Conservation (phyloP, 2,113 vertebrate genomes). For the Erythrolamprus reginae region DNA sequence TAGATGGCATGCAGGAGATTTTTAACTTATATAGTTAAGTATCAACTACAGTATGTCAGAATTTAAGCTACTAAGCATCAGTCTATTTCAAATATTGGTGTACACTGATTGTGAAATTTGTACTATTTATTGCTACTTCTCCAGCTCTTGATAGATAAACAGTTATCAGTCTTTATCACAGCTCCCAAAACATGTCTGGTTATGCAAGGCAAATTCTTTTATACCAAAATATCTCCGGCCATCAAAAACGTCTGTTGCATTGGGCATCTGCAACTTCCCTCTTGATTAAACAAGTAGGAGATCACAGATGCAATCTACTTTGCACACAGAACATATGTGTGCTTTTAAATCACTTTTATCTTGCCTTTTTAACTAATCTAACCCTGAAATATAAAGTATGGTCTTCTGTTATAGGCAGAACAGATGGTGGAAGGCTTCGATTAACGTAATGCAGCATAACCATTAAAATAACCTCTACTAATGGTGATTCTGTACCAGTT, state of each 20-base stretch:
- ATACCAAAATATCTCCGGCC: slow-evolving; percentile 52
- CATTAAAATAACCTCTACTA: slow-evolving; percentile 72
- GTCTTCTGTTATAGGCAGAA: slow-evolving; percentile 70
- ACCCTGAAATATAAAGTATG: slow-evolving; percentile 79
- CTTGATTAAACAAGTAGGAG: slow-evolving; percentile 69
- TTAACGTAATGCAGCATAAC: slow-evolving; percentile 75
- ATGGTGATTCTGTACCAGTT: slow-evolving; percentile 59
- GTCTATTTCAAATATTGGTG: slow-evolving; percentile 14
- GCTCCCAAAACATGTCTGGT: slow-evolving; percentile 54
- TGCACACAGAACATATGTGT: slow-evolving; percentile 72
- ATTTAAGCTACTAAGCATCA: neutral
- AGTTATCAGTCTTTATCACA: neutral
- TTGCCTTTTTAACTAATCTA: slow-evolving; percentile 78
- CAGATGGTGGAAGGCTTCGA: slow-evolving; percentile 77
- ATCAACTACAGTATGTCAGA: neutral
- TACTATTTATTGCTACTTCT: slow-evolving; percentile 27
- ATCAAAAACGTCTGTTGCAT: slow-evolving; percentile 67
- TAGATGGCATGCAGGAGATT: neutral
- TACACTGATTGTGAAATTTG: slow-evolving; percentile 7
- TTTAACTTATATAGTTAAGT: neutral
- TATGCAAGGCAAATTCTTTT: slow-evolving; percentile 56
- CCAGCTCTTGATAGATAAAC: slow-evolving; percentile 56
- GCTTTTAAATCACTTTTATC: slow-evolving; percentile 84
- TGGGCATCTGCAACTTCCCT: slow-evolving; percentile 62
- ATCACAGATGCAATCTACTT: slow-evolving; percentile 68